phyloP scores from a whole-genome alignment of 2,888 invertebrate genomes.

The Cephus sareptanus region DNA sequence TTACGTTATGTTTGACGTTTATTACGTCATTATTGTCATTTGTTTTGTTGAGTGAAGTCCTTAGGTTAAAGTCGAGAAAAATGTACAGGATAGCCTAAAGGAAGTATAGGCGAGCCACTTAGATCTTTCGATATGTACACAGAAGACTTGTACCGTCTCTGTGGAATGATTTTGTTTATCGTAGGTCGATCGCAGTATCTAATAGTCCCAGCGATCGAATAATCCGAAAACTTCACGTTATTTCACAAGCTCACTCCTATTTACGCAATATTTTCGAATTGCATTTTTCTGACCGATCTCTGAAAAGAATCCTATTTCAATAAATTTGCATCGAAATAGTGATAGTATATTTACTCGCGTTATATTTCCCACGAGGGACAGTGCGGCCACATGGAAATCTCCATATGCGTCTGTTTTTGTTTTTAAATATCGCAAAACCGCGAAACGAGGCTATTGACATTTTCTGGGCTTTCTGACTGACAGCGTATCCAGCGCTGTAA shows the following conservation, averaged over 20 bases:
- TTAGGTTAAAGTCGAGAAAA: too few species aligned
- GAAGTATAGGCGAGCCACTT: too few species aligned
- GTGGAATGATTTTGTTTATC: too few species aligned
- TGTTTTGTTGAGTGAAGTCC: too few species aligned
- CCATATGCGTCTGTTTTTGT: constrained; percentile 16
- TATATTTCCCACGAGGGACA: not conserved
- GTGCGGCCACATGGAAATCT: not conserved
- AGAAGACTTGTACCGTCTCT: too few species aligned
- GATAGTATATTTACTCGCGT: constrained; percentile 33
- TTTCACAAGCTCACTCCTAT: not conserved
- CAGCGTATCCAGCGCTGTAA: constrained; percentile 1
- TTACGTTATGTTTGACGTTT: too few species aligned
- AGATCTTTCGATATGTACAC: too few species aligned
- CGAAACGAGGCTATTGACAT: constrained; percentile 2
- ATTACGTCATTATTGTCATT: too few species aligned
- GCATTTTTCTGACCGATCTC: not conserved
- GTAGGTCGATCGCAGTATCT: not conserved
- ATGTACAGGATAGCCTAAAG: too few species aligned
- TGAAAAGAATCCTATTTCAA: constrained; percentile 39
- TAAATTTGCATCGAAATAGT: constrained; percentile 46
- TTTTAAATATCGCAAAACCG: constrained; percentile 15
- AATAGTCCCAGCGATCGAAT: too few species aligned
- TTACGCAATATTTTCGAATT: not conserved
- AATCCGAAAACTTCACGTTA: not conserved
- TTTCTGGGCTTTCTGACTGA: not conserved